phyloP scores from a whole-genome alignment of 2,113 vertebrate genomes.

The Phrynocephalus versicolor region DNA sequence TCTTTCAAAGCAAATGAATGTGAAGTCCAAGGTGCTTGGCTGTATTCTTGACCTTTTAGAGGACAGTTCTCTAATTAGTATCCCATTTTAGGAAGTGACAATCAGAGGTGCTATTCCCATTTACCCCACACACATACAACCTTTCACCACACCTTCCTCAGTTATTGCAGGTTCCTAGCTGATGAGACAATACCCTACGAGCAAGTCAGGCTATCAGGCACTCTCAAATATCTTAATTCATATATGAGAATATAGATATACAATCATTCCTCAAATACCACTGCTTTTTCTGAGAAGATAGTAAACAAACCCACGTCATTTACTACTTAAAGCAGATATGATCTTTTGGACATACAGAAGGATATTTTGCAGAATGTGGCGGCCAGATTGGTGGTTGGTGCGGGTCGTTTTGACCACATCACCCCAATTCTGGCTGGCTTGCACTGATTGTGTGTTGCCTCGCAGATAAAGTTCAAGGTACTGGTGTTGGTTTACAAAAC shows the following conservation, averaged over 20 bases:
- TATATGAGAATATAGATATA: not conserved
- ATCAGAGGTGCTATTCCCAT: no score
- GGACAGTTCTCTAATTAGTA: no score
- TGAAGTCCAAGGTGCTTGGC: not conserved
- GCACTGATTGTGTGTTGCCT: no score
- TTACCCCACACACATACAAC: no score
- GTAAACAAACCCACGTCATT: not conserved
- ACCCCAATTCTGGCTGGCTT: no score
- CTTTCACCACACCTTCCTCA: not conserved
- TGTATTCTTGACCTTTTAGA: not conserved
- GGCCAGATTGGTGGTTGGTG: no score
- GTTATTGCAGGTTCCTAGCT: not conserved
- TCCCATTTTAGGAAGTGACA: not conserved
- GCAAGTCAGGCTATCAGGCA: not conserved
- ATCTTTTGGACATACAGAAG: not conserved
- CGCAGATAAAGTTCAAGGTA: no score
- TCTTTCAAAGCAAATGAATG: not conserved
- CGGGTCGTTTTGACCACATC: no score
- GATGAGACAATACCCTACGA: not conserved
- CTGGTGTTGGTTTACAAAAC: no score
- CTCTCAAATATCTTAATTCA: not conserved
- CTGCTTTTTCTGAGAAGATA: not conserved
- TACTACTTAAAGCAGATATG: not conserved
- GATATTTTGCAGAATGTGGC: no score
- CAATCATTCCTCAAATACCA: not conserved